These are phyloP conservation scores for Furcifer pardalis DNA, from an alignment of 2,797 vertebrate genomes.

Conservation along the genomic window DNA sequence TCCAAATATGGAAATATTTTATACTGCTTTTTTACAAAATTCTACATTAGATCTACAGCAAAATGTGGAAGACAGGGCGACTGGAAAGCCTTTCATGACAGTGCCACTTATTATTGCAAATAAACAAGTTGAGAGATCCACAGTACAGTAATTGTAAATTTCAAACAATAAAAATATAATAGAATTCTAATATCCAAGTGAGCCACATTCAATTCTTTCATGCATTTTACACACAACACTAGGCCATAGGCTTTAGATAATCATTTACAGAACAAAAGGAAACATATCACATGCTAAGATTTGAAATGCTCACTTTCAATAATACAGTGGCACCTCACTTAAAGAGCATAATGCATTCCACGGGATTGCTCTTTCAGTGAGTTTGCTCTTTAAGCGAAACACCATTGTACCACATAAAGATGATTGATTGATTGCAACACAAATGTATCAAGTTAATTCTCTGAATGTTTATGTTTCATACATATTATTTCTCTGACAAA, in stretches of 20 bases:
- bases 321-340: slow-evolving; percentile 27
- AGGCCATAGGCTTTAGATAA: background rate
- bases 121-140: slow-evolving; percentile 42
- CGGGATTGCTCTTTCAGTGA: too few relatives aligned
- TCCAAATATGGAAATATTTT: background rate
- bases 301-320: background rate
- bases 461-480: slow-evolving; percentile 27
- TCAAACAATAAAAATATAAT: background rate
- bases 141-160: too few relatives aligned
- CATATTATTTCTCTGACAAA: slow-evolving; percentile 39
- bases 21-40: background rate
- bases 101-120: background rate
- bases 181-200: background rate
- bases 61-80: background rate
- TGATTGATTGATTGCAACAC: background rate
- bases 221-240: background rate
- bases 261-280: slow-evolving; percentile 39
- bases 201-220: slow-evolving; percentile 17
- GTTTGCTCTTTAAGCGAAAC: too few relatives aligned
- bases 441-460: slow-evolving; percentile 37
- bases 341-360: too few relatives aligned
- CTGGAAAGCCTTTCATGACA: background rate
- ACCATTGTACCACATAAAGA: too few relatives aligned
- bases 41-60: background rate
- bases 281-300: background rate